A percentile compares a stretch with the other conserved stretches of the same genome.
Conservation (phyloP, 35 echinoderm and acorn worm genomes). For the Anneissia japonica region DNA sequence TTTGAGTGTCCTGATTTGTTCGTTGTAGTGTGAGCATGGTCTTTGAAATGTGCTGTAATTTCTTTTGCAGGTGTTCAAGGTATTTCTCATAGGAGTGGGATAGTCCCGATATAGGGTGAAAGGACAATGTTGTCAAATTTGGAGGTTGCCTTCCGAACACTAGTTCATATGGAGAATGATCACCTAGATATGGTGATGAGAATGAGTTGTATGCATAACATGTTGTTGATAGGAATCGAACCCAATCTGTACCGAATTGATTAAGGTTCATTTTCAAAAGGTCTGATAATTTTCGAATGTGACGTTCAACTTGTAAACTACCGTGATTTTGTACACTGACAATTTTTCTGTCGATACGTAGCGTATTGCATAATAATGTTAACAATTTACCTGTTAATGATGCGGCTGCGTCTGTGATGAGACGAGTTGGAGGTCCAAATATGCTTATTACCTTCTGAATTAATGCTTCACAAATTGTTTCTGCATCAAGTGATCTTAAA, state of each 20-base stretch:
- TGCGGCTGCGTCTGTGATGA: constrained; percentile 16
- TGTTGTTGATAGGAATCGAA: not conserved
- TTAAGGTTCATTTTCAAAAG: constrained; percentile 15
- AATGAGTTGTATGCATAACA: constrained; percentile 42
- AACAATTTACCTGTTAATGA: constrained; percentile 3
- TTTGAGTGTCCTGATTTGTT: constrained; percentile 30
- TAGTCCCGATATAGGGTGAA: not conserved
- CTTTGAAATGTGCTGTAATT: constrained; percentile 4
- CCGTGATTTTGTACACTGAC: constrained; percentile 30
- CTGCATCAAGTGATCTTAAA: not conserved
- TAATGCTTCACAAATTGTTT: constrained; percentile 28
- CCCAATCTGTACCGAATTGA: constrained; percentile 40
- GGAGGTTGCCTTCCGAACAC: constrained; percentile 8
- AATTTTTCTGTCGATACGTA: not conserved
- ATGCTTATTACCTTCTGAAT: constrained; percentile 12
- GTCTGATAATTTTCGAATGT: constrained; percentile 10
- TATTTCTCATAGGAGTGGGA: constrained; percentile 31
- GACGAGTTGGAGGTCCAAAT: constrained; percentile 4
- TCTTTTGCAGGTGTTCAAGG: not conserved
- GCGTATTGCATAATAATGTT: constrained; percentile 3
- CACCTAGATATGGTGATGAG: constrained; percentile 25
- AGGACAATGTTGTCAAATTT: not conserved
- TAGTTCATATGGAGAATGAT: constrained; percentile 11
- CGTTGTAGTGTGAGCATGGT: constrained; percentile 17
- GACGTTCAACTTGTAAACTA: constrained; percentile 17